These are phyloP conservation scores for Agonum fuliginosum DNA, from an alignment of 2,888 invertebrate genomes.

Conservation along the genomic window DNA sequence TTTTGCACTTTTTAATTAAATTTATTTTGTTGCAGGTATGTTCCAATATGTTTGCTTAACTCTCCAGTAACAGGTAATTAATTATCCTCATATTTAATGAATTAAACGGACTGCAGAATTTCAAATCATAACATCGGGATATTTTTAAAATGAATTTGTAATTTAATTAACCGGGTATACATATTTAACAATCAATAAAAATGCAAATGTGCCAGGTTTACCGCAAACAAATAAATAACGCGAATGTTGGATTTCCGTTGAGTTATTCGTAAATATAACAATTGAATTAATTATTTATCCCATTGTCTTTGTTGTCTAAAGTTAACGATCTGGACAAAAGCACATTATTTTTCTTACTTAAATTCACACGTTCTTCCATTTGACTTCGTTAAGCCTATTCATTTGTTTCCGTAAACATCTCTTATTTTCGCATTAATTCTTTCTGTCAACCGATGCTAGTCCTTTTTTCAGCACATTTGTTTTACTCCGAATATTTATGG, in stretches of 20 bases:
- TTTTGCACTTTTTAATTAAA: constrained; percentile 13
- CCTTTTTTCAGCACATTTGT: constrained; percentile 36
- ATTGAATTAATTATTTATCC: constrained; percentile 14
- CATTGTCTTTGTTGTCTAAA: background rate
- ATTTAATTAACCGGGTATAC: background rate
- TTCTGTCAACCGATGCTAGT: constrained; percentile 28
- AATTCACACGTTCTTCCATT: constrained; percentile 38
- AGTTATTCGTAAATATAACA: background rate
- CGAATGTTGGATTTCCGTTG: background rate
- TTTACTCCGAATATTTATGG: constrained; percentile 28
- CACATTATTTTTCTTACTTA: constrained; percentile 32
- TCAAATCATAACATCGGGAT: background rate
- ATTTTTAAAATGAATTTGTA: constrained; percentile 28
- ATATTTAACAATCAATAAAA: constrained; percentile 17
- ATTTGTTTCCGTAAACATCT: constrained; percentile 44
- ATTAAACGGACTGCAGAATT: background rate
- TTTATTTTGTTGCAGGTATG: constrained; percentile 31
- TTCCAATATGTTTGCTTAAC: background rate
- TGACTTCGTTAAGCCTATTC: constrained; percentile 39
- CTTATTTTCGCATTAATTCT: constrained; percentile 41
- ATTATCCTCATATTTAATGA: background rate
- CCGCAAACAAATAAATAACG: constrained; percentile 18
- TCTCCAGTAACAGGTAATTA: no score
- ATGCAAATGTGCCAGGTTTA: constrained; percentile 23
- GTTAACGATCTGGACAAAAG: constrained; percentile 18